Conservation (phyloP, 2,888 invertebrate genomes). For the Hyles lineata region DNA sequence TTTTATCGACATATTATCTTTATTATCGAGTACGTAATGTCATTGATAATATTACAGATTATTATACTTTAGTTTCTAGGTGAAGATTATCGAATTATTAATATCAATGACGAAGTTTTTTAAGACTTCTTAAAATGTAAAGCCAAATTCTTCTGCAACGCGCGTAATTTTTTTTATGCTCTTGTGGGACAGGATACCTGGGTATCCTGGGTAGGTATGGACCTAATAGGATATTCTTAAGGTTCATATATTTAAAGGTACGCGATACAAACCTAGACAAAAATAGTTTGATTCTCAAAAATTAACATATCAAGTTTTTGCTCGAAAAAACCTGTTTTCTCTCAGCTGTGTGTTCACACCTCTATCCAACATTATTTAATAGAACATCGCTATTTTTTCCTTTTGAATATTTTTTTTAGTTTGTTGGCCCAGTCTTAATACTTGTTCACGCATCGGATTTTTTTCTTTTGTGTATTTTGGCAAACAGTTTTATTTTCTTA, state of each 20-base stretch:
- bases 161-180: no score
- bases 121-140: no score
- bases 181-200: neutral
- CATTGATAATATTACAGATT: constrained; percentile 9
- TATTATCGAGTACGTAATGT: constrained; percentile 17
- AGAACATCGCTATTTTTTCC: neutral
- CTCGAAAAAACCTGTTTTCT: neutral
- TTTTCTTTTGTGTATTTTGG: no score
- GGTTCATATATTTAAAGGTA: neutral
- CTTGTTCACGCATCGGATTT: no score
- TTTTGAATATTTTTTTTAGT: neutral
- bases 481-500: no score
- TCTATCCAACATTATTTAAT: neutral
- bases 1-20: constrained; percentile 10
- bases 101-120: neutral
- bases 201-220: no score
- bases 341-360: neutral
- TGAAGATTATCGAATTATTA: neutral
- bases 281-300: no score
- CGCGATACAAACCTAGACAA: neutral
- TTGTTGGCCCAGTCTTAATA: neutral
- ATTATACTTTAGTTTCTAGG: neutral
- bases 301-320: no score
- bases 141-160: no score
- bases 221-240: neutral